Base-by-base conservation (phyloP, 2,113 vertebrate species). In the Chiloscyllium plagiosum region DNA sequence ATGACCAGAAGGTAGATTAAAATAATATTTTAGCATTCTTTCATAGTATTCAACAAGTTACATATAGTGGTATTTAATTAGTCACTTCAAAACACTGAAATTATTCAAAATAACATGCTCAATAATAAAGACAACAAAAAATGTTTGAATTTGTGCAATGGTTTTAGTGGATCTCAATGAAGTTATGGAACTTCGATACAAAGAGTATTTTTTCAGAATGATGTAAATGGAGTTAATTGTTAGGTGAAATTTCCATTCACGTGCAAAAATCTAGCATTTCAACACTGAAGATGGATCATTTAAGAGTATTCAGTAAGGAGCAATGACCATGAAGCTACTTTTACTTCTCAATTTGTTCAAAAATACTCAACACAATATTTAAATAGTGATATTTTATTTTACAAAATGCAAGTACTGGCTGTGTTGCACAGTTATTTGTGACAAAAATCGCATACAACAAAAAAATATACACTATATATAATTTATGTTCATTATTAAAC, bases 401-500 rank as follows among this genome's bases (percentile, higher is more conserved):
- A 95, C 69, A 95, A 70, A 72, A 72, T 76, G 42, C 47, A 95
- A 69, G n/a, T 94, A 68, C 42, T 24, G 92, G 37, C 66, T 70
- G 92, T 95, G 69, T 95, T 72, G 69, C 68, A 95, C 94, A 72
- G 37, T 72, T 33, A 42, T 47, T 69, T 70, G 93, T 94, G 93
- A 94, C 93, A 94, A 94, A 94, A 94, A 70, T 94, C 10, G 66
- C 94, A 50, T 47, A 94, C 89, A 90, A 95, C 94, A 70, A 95
- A 95, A 76, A 95, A 95, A 95, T 95, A 95, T 95, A 95, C 94
- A 76, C 94, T 95, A 95, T 94, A 22, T 70, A 94, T 95, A 72
- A 95, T 90, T 17, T 94, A 95, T 95, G 69, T 26, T 95, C 69
- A 95, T 95, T 26, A 90, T 90, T 83, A 83, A 90, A 26, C 69